These are phyloP conservation scores for Drosophila neonasuta DNA, from an alignment of 2,888 invertebrate genomes.

Conservation along the genomic window DNA sequence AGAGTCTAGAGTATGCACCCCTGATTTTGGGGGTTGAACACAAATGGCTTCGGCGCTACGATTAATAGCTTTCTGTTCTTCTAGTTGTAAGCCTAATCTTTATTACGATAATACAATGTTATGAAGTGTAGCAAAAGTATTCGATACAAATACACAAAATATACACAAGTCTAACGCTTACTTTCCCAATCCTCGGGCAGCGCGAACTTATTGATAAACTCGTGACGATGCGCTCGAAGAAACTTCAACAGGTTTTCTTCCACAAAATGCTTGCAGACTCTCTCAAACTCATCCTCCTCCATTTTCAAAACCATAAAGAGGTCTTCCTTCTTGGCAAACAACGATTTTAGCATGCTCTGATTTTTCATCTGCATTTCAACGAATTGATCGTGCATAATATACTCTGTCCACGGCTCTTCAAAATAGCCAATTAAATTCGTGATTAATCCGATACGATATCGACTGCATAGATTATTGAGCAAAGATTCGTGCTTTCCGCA, in stretches of 20 bases:
- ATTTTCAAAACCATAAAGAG: constrained; percentile 24
- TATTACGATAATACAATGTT: constrained; percentile 43
- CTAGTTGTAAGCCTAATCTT: constrained; percentile 46
- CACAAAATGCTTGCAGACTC: constrained; percentile 39
- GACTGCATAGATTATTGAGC: constrained; percentile 67
- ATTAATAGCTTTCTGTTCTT: constrained; percentile 56
- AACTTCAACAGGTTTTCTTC: constrained; percentile 66
- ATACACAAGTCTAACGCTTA: background rate
- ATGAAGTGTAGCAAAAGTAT: constrained; percentile 47
- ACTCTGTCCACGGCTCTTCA: constrained; percentile 68
- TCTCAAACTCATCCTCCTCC: constrained; percentile 21
- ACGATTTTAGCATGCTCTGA: constrained; percentile 17
- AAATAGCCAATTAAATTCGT: constrained; percentile 69
- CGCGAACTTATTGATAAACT: constrained; percentile 66
- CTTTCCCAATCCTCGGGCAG: constrained; percentile 69
- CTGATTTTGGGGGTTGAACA: background rate
- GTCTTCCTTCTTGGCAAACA: constrained; percentile 32
- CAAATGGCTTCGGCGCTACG: constrained; percentile 40
- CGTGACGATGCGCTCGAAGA: constrained; percentile 62
- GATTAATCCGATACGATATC: constrained; percentile 61
- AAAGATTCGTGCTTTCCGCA: constrained; percentile 73
- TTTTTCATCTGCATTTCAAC: constrained; percentile 54
- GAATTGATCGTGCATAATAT: constrained; percentile 75
- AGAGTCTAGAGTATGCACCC: constrained; percentile 13
- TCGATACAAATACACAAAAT: constrained; percentile 46